These are phyloP conservation scores for Ispidina picta DNA, from an alignment of 2,797 vertebrate genomes.

Conservation along the genomic window DNA sequence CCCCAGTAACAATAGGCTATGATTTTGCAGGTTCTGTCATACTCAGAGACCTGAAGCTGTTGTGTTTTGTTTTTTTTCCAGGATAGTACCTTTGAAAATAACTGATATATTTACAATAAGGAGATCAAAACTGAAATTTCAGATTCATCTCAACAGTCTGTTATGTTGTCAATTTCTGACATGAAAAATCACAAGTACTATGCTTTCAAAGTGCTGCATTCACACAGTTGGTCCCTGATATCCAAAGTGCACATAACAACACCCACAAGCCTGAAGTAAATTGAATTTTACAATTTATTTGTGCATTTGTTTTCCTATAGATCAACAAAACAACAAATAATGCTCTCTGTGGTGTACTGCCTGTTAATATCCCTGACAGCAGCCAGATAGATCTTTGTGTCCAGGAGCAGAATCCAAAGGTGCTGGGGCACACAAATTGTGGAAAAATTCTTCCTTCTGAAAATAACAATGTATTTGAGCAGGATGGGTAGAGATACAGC, in stretches of 20 bases:
- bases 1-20: not conserved
- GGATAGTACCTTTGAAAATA: not conserved
- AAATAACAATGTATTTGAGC: not conserved
- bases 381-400: not conserved
- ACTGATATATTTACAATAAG: not conserved
- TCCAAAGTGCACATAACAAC: not conserved
- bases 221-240: not conserved
- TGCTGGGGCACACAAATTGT: not conserved
- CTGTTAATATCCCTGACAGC: not conserved
- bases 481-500: not conserved
- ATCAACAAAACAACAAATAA: not conserved
- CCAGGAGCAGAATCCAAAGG: not conserved
- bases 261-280: not conserved
- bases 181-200: not conserved
- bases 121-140: not conserved
- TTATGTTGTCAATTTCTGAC: not conserved
- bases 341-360: not conserved
- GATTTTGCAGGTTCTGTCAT: not conserved
- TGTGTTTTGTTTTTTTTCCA: not conserved
- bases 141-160: not conserved
- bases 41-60: not conserved
- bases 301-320: not conserved
- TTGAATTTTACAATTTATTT: not conserved
- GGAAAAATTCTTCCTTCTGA: not conserved
- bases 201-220: not conserved